Evolutionary conservation across 2,888 invertebrate species (phyloP).

Genomic region (Dryobota labecula): DNA sequence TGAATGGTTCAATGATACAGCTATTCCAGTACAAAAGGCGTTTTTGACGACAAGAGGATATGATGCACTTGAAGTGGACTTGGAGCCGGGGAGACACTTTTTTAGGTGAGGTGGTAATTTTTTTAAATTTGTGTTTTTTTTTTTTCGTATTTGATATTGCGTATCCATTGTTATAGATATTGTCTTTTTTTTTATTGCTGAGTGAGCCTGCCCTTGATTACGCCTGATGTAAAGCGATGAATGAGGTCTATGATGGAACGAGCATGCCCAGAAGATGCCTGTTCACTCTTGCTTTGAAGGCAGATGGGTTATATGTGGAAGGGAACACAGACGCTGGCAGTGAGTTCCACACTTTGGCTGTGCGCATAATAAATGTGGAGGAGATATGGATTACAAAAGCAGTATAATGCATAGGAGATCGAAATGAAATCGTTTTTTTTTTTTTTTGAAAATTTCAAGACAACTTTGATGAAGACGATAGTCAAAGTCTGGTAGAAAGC

Average conservation of each 20-base stretch:
- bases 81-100: conserved; percentile 83
- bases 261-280: no score
- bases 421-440: not conserved
- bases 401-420: no score
- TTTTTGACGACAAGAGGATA: conserved; percentile 79
- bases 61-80: conserved; percentile 74
- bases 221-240: no score
- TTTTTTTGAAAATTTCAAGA: not conserved
- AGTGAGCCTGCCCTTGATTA: no score
- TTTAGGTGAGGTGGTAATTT: conserved; percentile 75
- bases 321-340: no score
- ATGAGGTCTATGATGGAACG: no score
- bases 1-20: conserved; percentile 81
- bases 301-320: no score
- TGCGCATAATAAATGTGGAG: no score
- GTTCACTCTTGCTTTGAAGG: no score
- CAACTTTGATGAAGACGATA: not conserved
- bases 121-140: not conserved
- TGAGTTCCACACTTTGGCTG: no score
- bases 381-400: not conserved
- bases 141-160: no score
- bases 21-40: conserved; percentile 73
- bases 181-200: no score
- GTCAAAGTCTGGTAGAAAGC: not conserved
- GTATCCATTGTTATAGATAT: not conserved